phyloP scores from a whole-genome alignment of 1,140 invertebrate species.

The Drepana arcuata region DNA sequence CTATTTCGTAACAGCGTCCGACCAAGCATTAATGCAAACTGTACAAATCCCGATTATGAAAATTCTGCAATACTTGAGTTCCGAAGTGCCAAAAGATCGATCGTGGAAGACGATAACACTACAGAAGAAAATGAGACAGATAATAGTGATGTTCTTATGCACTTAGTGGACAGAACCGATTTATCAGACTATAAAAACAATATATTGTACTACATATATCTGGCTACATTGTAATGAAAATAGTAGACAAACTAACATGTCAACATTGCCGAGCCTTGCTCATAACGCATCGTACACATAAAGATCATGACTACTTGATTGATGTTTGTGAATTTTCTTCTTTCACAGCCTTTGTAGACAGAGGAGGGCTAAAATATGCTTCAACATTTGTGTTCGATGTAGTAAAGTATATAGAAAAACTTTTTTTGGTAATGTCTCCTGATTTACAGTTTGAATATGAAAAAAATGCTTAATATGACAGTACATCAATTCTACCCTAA shows the following conservation, averaged over 20 bases:
- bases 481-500: no score
- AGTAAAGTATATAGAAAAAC: neutral
- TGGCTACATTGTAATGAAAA: neutral
- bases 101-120: neutral
- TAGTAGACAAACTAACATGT: neutral
- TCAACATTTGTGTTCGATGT: neutral
- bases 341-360: neutral
- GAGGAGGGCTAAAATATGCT: neutral
- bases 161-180: neutral
- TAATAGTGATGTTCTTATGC: neutral
- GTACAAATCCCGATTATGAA: constrained; percentile 2
- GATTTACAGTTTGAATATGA: no score
- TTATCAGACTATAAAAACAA: neutral
- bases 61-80: constrained; percentile 1
- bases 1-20: constrained; percentile 1
- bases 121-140: neutral
- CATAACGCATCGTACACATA: neutral
- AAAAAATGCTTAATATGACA: no score
- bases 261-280: neutral
- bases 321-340: neutral
- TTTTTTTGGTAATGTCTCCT: no score
- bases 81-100: neutral
- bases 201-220: neutral
- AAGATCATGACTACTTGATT: neutral
- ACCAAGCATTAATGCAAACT: constrained; percentile 2